Evolutionary conservation across 1,140 invertebrate genomes (phyloP).

Genomic region (Dreissena rostriformis): DNA sequence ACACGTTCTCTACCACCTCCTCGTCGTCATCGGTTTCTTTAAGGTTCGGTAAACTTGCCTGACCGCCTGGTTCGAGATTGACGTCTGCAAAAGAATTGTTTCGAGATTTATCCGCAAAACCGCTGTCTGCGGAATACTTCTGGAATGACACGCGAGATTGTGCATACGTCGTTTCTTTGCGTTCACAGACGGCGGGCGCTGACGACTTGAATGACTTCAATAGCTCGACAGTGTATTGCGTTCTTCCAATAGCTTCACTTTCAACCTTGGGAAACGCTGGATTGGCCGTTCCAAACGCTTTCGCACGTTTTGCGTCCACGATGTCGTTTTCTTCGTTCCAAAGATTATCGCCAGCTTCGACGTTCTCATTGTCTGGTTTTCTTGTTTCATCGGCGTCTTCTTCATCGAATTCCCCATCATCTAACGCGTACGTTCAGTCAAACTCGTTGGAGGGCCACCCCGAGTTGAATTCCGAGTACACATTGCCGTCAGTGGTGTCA

Average conservation of each 20-base stretch:
- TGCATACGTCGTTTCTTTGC: constrained; percentile 23
- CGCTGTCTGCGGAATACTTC: not conserved
- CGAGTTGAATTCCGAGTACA: constrained; percentile 34
- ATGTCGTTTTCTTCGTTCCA: constrained; percentile 20
- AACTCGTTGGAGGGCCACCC: constrained; percentile 24
- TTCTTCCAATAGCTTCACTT: not conserved
- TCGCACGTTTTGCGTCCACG: constrained; percentile 8
- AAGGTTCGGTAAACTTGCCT: not conserved
- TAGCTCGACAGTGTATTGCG: not conserved
- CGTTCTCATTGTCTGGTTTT: not conserved
- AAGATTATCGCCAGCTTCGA: constrained; percentile 2
- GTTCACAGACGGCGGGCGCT: constrained; percentile 1
- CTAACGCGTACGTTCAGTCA: constrained; percentile 18
- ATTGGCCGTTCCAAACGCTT: not conserved
- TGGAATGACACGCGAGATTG: constrained; percentile 20
- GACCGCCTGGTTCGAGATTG: not conserved
- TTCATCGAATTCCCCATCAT: constrained; percentile 8
- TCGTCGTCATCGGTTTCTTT: not conserved
- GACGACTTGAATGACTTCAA: not conserved
- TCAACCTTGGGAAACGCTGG: not conserved
- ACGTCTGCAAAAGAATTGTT: not conserved
- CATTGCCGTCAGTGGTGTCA: constrained; percentile 15
- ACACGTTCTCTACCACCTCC: constrained; percentile 22
- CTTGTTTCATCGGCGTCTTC: constrained; percentile 5
- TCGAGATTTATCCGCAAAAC: not conserved